Evolutionary conservation across 2,797 vertebrate species (phyloP).

Genomic region (Fistularia commersonii): DNA sequence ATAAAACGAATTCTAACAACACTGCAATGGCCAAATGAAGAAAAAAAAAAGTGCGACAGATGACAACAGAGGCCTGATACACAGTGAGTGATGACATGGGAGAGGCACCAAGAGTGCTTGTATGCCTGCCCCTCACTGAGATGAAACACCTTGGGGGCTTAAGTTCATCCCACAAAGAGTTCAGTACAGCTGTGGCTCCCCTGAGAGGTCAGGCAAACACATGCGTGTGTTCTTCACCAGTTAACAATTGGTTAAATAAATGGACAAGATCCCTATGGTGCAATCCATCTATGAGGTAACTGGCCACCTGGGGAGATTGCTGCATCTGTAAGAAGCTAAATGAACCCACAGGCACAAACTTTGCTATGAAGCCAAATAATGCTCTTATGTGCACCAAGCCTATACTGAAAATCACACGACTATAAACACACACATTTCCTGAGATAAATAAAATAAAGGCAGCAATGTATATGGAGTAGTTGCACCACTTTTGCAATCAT

Average conservation of each 20-base stretch:
- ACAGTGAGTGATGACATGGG: constrained; percentile 5
- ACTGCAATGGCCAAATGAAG: constrained; percentile 2
- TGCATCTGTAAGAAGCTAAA: background rate
- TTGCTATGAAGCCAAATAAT: no score
- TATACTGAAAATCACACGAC: no score
- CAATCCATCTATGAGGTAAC: constrained; percentile 11
- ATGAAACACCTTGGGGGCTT: constrained; percentile 62
- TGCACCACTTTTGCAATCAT: no score
- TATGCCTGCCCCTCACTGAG: constrained; percentile 37
- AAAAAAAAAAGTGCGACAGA: constrained; percentile 3
- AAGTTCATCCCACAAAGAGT: constrained; percentile 68
- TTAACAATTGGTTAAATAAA: constrained; percentile 62
- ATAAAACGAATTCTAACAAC: background rate
- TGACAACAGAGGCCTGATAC: background rate
- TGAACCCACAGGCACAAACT: no score
- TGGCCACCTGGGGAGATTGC: constrained; percentile 10
- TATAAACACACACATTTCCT: no score
- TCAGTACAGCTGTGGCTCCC: constrained; percentile 33
- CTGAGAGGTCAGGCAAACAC: constrained; percentile 54
- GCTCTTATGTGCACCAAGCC: no score
- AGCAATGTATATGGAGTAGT: no score
- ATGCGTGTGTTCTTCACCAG: constrained; percentile 37
- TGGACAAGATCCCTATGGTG: constrained; percentile 46
- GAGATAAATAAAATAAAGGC: no score
- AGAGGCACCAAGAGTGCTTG: constrained; percentile 12